A percentile compares a stretch with the other conserved stretches of the same genome.
phyloP scores from a whole-genome alignment of 2,113 vertebrate species.

The Vireo altiloquus region DNA sequence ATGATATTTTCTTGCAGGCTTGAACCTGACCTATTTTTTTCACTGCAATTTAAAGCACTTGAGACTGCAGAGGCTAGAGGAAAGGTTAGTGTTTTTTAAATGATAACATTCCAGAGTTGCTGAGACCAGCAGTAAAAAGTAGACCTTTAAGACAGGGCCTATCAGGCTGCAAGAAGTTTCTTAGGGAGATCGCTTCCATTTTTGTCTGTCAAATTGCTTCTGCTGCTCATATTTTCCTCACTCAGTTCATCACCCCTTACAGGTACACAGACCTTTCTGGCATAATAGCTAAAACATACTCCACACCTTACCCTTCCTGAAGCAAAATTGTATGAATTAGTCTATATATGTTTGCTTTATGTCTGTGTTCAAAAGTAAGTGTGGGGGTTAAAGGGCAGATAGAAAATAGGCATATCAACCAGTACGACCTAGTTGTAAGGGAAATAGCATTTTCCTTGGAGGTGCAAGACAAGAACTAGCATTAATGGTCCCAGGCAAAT shows the following conservation, averaged over 20 bases:
- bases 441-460: neutral
- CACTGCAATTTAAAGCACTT: neutral
- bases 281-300: neutral
- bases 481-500: neutral
- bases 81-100: neutral
- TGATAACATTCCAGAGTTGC: neutral
- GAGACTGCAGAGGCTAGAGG: neutral
- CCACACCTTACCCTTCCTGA: neutral
- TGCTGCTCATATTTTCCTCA: neutral
- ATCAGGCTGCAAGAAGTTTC: neutral
- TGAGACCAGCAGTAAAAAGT: neutral
- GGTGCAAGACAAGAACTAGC: neutral
- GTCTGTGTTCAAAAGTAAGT: neutral
- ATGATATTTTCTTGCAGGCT: neutral
- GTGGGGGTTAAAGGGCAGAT: neutral
- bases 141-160: neutral
- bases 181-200: neutral
- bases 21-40: neutral
- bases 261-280: neutral
- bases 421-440: neutral
- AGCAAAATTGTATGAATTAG: neutral
- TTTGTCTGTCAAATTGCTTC: neutral
- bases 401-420: neutral
- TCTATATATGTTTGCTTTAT: neutral
- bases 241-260: neutral